Evolutionary conservation across 2,113 vertebrate species (phyloP), one percentile per base, ranked within the genome.

Genomic region (Peromyscus polionotus): DNA sequence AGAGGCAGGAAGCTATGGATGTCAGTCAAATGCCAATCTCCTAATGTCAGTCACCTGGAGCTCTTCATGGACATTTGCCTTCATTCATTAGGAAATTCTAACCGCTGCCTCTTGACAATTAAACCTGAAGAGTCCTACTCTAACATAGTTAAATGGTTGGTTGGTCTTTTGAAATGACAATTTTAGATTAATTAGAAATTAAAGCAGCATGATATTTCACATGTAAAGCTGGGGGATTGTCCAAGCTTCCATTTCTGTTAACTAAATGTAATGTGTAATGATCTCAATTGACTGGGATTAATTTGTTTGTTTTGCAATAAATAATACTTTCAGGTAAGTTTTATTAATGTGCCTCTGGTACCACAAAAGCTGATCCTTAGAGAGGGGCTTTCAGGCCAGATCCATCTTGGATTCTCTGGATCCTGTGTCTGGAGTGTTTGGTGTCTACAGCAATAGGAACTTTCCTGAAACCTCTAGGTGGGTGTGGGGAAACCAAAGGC

Each of bases 161-260:
- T 72, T 94, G 97, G 72, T 91, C 72, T 95, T 95, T 86, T 89
- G 88, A 95, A 61, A 57, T 93, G 97, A 95, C 88, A 95, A 54
- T 48, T 76, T 91, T 45, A 79, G 93, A 97, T 97, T 98, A 98
- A 98, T 98, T 98, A 98, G 96, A 61, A 90, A 76, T 70, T 76
- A 97, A 97, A 95, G 72, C 36, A 73, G 90, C 77, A 51, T 73
- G 26, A 68, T 0, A 0, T 20, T 84, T 97, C 76, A 2, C 5
- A 63, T 36, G 72, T 83, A 94, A 88, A 45, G 54, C 12, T 84
- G 33, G 75, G 57, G 36, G 45, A 95, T 73, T n/a, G 83, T 7
- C 36, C 42, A 95, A 95, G 92, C 77, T 11, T 0, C 67, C 87
- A 70, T 2, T 65, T 0, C 0, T 81, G 65, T 83, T 97, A 81